Evolutionary conservation across 2,888 invertebrate species (phyloP).

Genomic region (Volucella bombylans): DNA sequence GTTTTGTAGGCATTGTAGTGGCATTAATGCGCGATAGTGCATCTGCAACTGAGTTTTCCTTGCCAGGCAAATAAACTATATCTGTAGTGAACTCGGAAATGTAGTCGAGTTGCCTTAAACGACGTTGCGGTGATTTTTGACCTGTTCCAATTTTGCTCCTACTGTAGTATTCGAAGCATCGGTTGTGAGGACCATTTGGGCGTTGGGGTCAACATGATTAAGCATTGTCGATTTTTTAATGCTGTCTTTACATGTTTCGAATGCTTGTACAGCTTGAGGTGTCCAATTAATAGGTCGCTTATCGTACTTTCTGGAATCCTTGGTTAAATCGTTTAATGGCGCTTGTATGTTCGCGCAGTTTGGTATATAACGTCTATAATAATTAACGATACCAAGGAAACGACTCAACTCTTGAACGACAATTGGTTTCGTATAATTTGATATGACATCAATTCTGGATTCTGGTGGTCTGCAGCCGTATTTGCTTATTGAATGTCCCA

Average conservation of each 20-base stretch:
- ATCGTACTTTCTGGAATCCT: conserved; percentile 34
- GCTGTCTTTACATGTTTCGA: conserved; percentile 33
- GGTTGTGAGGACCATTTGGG: conserved; percentile 14
- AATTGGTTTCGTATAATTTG: conserved; percentile 19
- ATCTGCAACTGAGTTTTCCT: conserved; percentile 28
- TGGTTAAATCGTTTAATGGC: conserved; percentile 22
- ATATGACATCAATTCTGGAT: conserved; percentile 19
- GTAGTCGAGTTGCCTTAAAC: conserved; percentile 25
- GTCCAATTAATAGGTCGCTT: conserved; percentile 22
- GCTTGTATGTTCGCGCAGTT: conserved; percentile 37
- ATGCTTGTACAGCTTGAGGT: conserved; percentile 20
- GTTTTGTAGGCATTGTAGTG: conserved; percentile 23
- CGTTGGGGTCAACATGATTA: conserved; percentile 3
- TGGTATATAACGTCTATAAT: conserved; percentile 54
- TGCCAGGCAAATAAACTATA: conserved; percentile 1
- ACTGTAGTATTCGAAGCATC: conserved; percentile 30
- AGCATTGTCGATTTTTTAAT: conserved; percentile 26
- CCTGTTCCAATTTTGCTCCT: conserved; percentile 34
- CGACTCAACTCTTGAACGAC: conserved; percentile 18
- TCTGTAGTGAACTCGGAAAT: conserved; percentile 10
- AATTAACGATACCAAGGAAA: conserved; percentile 37
- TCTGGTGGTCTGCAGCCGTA: conserved; percentile 48
- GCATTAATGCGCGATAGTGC: conserved; percentile 29
- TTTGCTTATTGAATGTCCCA: conserved; percentile 11
- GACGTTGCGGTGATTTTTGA: background rate